Percentiles rank a stretch among this genome's conserved stretches.
Evolutionary conservation across 2,797 vertebrate genomes (phyloP).

Genomic region (Labeo calbasu): DNA sequence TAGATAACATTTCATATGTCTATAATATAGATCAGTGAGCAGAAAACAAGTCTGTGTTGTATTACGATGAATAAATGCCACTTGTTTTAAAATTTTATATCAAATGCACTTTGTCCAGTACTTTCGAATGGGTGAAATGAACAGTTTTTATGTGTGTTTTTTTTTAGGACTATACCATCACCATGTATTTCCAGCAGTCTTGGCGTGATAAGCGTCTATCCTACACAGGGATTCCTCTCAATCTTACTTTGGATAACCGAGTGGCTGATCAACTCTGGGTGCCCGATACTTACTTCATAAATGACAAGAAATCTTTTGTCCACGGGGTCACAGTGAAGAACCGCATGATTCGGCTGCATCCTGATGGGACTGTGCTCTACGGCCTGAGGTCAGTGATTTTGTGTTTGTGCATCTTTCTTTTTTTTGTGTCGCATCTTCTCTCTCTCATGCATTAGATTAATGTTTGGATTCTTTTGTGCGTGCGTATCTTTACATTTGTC

Average conservation of each 20-base stretch:
- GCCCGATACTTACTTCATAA: conserved; percentile 94
- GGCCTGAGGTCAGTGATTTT: conserved; percentile 83
- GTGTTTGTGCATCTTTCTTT: not conserved
- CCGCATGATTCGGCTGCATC: conserved; percentile 92
- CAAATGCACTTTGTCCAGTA: not conserved
- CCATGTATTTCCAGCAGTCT: conserved; percentile 89
- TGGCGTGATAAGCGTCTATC: conserved; percentile 89
- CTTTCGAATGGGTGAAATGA: not conserved
- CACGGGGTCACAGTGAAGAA: conserved; percentile 96
- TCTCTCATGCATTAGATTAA: not conserved
- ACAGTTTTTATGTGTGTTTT: conserved; percentile 57
- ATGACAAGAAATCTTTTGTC: conserved; percentile 96
- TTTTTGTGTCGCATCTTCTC: not conserved
- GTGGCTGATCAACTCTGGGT: conserved; percentile 95
- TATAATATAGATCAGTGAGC: too few species aligned
- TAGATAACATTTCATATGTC: too few species aligned
- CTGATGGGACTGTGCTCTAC: conserved; percentile 93
- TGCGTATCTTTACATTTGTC: conserved; percentile 23
- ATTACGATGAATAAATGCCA: not conserved
- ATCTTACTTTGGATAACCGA: conserved; percentile 80
- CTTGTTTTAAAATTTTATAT: not conserved
- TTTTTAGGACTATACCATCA: conserved; percentile 86
- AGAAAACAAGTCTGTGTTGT: too few species aligned
- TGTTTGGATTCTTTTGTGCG: not conserved
- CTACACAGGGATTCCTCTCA: conserved; percentile 79